These are phyloP conservation scores for Dicranocentrus wangi DNA, from an alignment of 2,888 invertebrate genomes.

Conservation along the genomic window DNA sequence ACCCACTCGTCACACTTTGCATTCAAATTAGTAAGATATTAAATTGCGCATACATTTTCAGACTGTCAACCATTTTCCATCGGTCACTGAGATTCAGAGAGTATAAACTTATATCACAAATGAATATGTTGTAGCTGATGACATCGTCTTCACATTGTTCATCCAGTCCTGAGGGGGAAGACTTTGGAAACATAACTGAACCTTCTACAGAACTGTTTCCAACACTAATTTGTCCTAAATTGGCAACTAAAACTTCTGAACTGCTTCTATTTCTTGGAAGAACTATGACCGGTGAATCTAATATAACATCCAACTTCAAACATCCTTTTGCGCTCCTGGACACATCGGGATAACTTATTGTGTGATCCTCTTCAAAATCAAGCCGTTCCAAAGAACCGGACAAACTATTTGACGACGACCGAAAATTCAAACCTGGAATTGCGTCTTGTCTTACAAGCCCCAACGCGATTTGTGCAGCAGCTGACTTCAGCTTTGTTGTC, in stretches of 20 bases:
- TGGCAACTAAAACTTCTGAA: slow-evolving; percentile 89
- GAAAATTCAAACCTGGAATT: slow-evolving; percentile 75
- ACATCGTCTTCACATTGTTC: slow-evolving; percentile 71
- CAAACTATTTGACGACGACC: slow-evolving; percentile 69
- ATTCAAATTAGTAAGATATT: not conserved
- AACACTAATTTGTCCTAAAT: slow-evolving; percentile 89
- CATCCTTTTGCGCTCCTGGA: slow-evolving; percentile 27
- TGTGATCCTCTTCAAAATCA: slow-evolving; percentile 59
- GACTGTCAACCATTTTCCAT: slow-evolving; percentile 71
- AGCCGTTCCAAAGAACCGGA: slow-evolving; percentile 69
- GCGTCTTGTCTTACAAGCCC: slow-evolving; percentile 80
- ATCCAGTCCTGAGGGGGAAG: slow-evolving; percentile 19
- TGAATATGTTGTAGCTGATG: slow-evolving; percentile 81
- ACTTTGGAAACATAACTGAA: slow-evolving; percentile 6
- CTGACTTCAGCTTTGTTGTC: slow-evolving; percentile 88
- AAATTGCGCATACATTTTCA: slow-evolving; percentile 67
- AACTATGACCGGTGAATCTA: slow-evolving; percentile 94
- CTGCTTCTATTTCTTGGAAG: slow-evolving; percentile 86
- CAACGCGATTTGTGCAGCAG: slow-evolving; percentile 94
- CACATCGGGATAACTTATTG: not conserved
- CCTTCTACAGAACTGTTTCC: slow-evolving; percentile 56
- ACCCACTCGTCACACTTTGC: not conserved
- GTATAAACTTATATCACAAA: slow-evolving; percentile 90
- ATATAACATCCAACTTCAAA: slow-evolving; percentile 80
- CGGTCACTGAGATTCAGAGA: slow-evolving; percentile 80